Conservation (phyloP, 2,113 vertebrate genomes). For the Anhinga anhinga region DNA sequence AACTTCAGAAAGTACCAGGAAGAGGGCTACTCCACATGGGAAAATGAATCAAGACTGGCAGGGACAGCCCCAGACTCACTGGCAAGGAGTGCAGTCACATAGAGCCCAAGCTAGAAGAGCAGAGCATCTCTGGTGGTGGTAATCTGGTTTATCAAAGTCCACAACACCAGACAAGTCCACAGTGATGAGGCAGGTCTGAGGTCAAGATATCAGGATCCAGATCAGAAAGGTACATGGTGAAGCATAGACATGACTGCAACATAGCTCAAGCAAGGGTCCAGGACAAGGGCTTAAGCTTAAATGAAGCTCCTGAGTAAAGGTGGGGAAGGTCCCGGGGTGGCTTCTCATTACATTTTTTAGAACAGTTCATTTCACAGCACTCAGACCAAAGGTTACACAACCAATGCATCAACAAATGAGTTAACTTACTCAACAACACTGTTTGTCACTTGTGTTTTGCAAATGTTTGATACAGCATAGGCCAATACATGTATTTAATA, state of each 20-base stretch:
- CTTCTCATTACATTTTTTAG: background rate
- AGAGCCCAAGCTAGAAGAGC: background rate
- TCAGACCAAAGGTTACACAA: background rate
- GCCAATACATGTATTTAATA: background rate
- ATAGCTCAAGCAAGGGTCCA: background rate
- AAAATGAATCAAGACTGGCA: background rate
- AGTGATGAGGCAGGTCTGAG: background rate
- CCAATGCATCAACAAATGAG: background rate
- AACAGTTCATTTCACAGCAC: background rate
- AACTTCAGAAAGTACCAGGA: background rate
- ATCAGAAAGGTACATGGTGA: background rate
- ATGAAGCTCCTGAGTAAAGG: background rate
- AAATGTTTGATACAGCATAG: background rate
- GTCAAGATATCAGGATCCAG: background rate
- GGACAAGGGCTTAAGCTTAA: background rate
- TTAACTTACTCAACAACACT: background rate
- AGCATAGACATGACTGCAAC: background rate
- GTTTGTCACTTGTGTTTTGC: background rate
- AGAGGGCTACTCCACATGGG: background rate
- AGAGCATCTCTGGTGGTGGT: accelerated
- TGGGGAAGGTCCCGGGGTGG: background rate
- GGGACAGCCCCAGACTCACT: background rate
- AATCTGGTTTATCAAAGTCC: background rate
- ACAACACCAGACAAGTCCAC: background rate
- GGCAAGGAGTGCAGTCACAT: background rate